Conservation (phyloP, 2,888 invertebrate species). For the Alloscopus bannaensis region DNA sequence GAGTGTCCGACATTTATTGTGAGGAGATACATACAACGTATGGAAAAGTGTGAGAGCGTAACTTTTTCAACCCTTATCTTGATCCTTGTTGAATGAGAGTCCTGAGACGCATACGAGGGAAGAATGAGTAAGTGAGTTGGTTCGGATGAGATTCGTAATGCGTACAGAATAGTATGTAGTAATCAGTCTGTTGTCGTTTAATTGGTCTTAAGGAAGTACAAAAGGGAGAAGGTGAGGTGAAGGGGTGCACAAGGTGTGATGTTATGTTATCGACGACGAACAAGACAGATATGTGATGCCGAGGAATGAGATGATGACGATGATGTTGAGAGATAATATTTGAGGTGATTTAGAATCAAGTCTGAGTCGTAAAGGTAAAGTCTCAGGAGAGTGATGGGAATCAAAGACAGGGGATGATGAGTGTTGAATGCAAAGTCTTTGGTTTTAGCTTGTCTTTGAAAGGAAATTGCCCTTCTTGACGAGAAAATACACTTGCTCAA, state of each 20-base stretch:
- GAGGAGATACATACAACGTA: neutral
- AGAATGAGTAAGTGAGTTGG: neutral
- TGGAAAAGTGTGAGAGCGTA: slow-evolving; percentile 46
- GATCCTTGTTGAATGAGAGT: slow-evolving; percentile 15
- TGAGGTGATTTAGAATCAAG: neutral
- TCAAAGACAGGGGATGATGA: neutral
- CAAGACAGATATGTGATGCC: too few species aligned
- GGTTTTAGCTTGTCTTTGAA: neutral
- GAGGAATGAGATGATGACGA: neutral
- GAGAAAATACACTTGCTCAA: neutral
- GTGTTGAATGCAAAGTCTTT: too few species aligned
- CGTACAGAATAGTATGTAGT: too few species aligned
- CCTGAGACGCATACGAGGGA: neutral
- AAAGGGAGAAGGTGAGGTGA: neutral
- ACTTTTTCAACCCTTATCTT: slow-evolving; percentile 49
- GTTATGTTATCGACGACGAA: neutral
- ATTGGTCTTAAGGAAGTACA: slow-evolving; percentile 26
- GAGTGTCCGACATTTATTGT: neutral
- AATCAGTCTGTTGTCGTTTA: slow-evolving; percentile 44
- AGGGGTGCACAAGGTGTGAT: slow-evolving; percentile 33
- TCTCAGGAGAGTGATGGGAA: neutral
- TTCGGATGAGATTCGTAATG: too few species aligned
- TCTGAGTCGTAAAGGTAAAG: neutral
- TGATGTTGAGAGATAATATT: slow-evolving; percentile 2
- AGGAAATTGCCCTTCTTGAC: slow-evolving; percentile 43